Conservation (phyloP, 2,113 vertebrate genomes). For the Cervus canadensis region DNA sequence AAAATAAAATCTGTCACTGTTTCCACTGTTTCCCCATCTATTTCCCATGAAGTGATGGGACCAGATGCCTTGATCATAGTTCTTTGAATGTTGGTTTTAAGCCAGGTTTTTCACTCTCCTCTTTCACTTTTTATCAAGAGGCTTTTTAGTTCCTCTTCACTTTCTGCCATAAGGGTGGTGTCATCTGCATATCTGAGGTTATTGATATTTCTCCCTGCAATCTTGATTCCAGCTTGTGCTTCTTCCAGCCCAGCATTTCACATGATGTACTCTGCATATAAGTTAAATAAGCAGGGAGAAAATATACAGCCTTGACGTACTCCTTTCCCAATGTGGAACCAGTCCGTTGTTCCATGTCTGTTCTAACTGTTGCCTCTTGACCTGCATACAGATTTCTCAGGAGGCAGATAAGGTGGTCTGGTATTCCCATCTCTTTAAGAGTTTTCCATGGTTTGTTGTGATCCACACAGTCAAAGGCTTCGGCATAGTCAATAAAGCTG, state of each 20-base stretch:
- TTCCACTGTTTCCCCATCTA: not conserved
- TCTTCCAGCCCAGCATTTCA: not conserved
- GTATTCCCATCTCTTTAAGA: no score
- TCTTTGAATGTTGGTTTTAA: not conserved
- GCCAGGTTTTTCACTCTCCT: not conserved
- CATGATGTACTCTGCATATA: not conserved
- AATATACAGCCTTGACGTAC: not conserved
- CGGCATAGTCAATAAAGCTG: no score
- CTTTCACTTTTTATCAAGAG: not conserved
- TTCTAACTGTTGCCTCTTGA: no score
- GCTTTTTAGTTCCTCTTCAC: not conserved
- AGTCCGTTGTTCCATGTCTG: not conserved
- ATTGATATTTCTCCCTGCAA: accelerated
- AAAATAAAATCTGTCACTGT: not conserved
- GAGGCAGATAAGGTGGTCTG: no score
- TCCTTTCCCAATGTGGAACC: not conserved
- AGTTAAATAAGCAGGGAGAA: not conserved
- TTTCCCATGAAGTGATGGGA: not conserved
- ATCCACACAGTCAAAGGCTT: no score
- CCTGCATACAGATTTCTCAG: no score
- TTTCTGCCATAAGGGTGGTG: not conserved
- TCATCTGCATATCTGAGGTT: not conserved
- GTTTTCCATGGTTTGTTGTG: no score
- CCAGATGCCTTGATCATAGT: accelerated
- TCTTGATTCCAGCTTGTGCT: not conserved